Conservation (phyloP, 2,113 vertebrate genomes). For the Laticauda laticaudata region DNA sequence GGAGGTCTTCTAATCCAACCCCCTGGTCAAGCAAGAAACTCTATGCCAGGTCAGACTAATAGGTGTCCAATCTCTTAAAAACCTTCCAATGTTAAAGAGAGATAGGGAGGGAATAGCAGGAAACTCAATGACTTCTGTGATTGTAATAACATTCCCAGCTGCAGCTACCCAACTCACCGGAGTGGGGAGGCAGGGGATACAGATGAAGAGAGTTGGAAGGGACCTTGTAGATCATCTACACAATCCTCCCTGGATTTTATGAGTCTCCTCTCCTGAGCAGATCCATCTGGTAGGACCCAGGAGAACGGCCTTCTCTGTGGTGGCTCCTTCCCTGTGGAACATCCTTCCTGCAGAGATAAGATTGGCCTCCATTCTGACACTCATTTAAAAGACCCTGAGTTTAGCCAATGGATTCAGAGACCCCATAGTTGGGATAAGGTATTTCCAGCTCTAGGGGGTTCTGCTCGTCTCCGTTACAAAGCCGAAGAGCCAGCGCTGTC, state of each 20-base stretch:
- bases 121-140: neutral
- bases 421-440: neutral
- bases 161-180: neutral
- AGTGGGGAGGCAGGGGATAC: too few species aligned
- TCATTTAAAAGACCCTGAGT: neutral
- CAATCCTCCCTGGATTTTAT: too few species aligned
- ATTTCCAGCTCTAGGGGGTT: too few species aligned
- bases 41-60: neutral
- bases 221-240: too few species aligned
- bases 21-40: neutral
- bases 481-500: too few species aligned
- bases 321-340: neutral
- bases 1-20: neutral
- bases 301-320: neutral
- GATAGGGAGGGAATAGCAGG: neutral
- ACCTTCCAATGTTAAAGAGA: neutral
- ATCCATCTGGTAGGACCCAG: neutral
- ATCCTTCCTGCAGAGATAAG: neutral
- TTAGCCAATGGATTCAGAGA: neutral
- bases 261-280: neutral
- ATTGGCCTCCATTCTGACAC: neutral
- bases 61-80: neutral
- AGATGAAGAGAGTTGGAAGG: too few species aligned
- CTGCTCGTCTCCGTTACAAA: too few species aligned
- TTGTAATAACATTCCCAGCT: neutral